A percentile compares a stretch with the other conserved stretches of the same genome.
phyloP scores from a whole-genome alignment of 1,140 invertebrate genomes.

The Pseudomyrmex pallidus region DNA sequence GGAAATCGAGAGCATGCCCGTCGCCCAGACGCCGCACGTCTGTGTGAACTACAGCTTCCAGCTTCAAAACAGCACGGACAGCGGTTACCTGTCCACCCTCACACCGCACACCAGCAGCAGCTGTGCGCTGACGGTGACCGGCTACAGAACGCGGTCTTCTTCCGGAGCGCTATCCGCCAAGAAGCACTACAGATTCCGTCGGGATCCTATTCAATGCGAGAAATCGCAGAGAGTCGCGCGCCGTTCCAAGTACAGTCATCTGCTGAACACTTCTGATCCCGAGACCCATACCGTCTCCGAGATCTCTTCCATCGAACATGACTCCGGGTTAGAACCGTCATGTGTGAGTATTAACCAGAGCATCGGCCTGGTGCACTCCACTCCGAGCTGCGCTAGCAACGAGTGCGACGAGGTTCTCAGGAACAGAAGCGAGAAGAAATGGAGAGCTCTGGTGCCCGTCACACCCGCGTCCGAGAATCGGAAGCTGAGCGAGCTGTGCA shows the following conservation, averaged over 20 bases:
- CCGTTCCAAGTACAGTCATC: conserved; percentile 59
- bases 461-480: conserved; percentile 72
- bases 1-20: conserved; percentile 50
- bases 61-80: conserved; percentile 73
- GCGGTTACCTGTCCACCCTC: conserved; percentile 76
- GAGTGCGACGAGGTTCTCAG: conserved; percentile 42
- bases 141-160: conserved; percentile 57
- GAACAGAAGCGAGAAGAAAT: conserved; percentile 35
- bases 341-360: conserved; percentile 10
- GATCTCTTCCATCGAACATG: not conserved
- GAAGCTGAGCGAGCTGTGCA: conserved; percentile 68
- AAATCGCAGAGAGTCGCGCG: conserved; percentile 43
- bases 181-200: conserved; percentile 68
- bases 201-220: conserved; percentile 69
- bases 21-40: conserved; percentile 48
- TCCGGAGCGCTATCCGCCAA: conserved; percentile 55
- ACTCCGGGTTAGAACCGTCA: conserved; percentile 34
- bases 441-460: conserved; percentile 60
- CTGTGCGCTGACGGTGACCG: conserved; percentile 35
- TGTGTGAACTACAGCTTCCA: conserved; percentile 55
- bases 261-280: conserved; percentile 51
- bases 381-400: conserved; percentile 22
- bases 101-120: conserved; percentile 69
- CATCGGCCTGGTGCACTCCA: conserved; percentile 29
- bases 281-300: not conserved